phyloP scores from a whole-genome alignment of 2,888 invertebrate species.

The Schizaphis graminum region DNA sequence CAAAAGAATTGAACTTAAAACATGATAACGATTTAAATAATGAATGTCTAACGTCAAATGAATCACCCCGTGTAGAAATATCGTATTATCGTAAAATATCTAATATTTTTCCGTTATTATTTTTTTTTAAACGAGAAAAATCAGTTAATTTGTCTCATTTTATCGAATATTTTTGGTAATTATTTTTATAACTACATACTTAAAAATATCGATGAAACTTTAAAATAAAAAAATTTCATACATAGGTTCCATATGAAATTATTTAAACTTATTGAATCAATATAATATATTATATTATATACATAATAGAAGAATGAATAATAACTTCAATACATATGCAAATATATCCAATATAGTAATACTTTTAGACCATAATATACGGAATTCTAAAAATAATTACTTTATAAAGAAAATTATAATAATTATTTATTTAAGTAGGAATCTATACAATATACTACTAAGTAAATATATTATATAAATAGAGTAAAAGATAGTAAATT shows the following conservation, averaged over 20 bases:
- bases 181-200: not conserved
- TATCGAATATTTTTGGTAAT: not conserved
- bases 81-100: too few species aligned
- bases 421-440: not conserved
- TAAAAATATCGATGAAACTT: not conserved
- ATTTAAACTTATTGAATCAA: not conserved
- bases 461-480: not conserved
- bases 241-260: not conserved
- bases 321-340: not conserved
- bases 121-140: too few species aligned
- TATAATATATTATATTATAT: not conserved
- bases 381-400: not conserved
- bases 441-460: not conserved
- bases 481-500: not conserved
- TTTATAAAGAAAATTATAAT: not conserved
- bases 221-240: not conserved
- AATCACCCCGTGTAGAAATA: too few species aligned
- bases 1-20: too few species aligned
- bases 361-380: not conserved
- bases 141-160: too few species aligned
- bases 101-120: too few species aligned
- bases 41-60: too few species aligned
- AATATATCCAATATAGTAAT: not conserved
- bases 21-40: too few species aligned
- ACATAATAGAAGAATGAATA: not conserved